phyloP scores from a whole-genome alignment of 2,113 vertebrate genomes.

The Fregetta grallaria region DNA sequence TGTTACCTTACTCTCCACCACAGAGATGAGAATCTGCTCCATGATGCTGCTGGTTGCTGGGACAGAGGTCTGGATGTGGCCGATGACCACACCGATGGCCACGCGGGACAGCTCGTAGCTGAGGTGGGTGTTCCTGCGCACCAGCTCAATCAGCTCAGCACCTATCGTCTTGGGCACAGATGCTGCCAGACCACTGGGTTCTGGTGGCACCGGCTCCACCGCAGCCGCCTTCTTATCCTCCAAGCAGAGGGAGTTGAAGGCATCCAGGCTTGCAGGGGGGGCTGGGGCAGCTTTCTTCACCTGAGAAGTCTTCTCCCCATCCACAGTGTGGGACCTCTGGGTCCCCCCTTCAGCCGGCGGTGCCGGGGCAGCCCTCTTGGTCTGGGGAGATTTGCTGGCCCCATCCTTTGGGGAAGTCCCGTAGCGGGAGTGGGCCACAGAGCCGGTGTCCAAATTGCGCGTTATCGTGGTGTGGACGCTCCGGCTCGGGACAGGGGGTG shows the following conservation, averaged over 20 bases:
- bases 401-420: slow-evolving; percentile 37
- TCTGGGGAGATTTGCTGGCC: slow-evolving; percentile 56
- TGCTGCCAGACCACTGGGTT: background rate
- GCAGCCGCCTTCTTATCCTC: slow-evolving; percentile 55
- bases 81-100: slow-evolving; percentile 91
- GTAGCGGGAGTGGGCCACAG: background rate
- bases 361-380: slow-evolving; percentile 39
- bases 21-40: slow-evolving; percentile 91
- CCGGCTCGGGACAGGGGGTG: slow-evolving; percentile 90
- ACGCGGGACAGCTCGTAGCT: slow-evolving; percentile 95
- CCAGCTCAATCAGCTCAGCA: slow-evolving; percentile 92
- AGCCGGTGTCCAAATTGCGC: slow-evolving; percentile 30
- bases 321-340: slow-evolving; percentile 10
- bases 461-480: slow-evolving; percentile 73
- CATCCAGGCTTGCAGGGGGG: slow-evolving; percentile 42
- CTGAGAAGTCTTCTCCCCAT: slow-evolving; percentile 42
- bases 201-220: slow-evolving; percentile 63
- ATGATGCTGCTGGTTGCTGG: slow-evolving; percentile 80
- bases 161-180: slow-evolving; percentile 85
- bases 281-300: slow-evolving; percentile 22
- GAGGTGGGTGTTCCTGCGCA: slow-evolving; percentile 92
- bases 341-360: background rate
- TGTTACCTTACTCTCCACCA: slow-evolving; percentile 93
- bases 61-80: slow-evolving; percentile 88
- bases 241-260: slow-evolving; percentile 61